phyloP scores from a whole-genome alignment of 2,888 invertebrate species.

The Leptinotarsa tumamoca region DNA sequence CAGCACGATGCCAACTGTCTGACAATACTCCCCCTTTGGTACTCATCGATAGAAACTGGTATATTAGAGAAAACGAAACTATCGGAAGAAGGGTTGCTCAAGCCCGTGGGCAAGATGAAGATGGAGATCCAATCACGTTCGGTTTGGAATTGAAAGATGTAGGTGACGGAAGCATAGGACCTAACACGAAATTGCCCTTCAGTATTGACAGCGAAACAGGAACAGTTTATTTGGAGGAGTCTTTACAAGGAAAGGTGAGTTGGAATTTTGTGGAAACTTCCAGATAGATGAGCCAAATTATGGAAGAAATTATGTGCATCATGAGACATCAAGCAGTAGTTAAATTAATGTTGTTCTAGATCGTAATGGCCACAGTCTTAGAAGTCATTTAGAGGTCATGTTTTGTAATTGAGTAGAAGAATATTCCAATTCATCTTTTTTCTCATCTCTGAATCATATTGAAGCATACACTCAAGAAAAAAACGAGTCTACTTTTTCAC shows the following conservation, averaged over 20 bases:
- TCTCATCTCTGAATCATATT: too few relatives aligned
- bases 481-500: too few relatives aligned
- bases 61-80: slow-evolving; percentile 76
- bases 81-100: slow-evolving; percentile 80
- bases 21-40: slow-evolving; percentile 70
- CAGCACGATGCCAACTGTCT: slow-evolving; percentile 50
- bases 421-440: too few relatives aligned
- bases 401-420: too few relatives aligned
- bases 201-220: slow-evolving; percentile 81
- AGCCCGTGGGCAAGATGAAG: slow-evolving; percentile 76
- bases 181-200: slow-evolving; percentile 76
- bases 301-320: too few relatives aligned
- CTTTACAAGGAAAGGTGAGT: slow-evolving; percentile 80
- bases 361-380: too few relatives aligned
- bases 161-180: slow-evolving; percentile 53
- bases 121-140: slow-evolving; percentile 74
- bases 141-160: slow-evolving; percentile 73
- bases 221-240: slow-evolving; percentile 83
- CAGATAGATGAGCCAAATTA: too few relatives aligned
- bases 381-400: too few relatives aligned
- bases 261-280: not conserved
- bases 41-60: slow-evolving; percentile 80
- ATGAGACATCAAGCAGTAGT: too few relatives aligned
- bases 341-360: too few relatives aligned
- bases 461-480: too few relatives aligned